A percentile compares a stretch with the other conserved stretches of the same genome.
Evolutionary conservation across 2,888 invertebrate species (phyloP).

Genomic region (Clivina fossor): DNA sequence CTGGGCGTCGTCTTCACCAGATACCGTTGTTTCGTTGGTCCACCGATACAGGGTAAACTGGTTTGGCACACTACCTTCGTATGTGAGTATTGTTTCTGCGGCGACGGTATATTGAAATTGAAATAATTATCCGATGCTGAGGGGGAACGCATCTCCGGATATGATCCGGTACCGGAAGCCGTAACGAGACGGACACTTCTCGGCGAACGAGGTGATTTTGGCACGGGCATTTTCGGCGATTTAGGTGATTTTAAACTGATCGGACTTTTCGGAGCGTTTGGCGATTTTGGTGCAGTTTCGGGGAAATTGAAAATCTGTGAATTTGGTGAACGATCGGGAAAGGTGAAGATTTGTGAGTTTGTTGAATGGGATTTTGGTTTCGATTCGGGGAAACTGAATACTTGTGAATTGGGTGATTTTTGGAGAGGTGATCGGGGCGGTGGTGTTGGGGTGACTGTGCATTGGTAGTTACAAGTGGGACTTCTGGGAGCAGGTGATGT

Average conservation of each 20-base stretch:
- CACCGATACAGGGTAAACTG: constrained; percentile 13
- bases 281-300: constrained; percentile 7
- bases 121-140: constrained; percentile 45
- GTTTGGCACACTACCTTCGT: constrained; percentile 24
- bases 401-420: constrained; percentile 16
- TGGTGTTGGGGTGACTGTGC: constrained; percentile 38
- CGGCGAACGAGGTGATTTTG: constrained; percentile 38
- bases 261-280: constrained; percentile 19
- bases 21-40: constrained; percentile 21
- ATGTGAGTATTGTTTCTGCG: constrained; percentile 44
- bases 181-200: constrained; percentile 36
- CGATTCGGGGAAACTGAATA: constrained; percentile 23
- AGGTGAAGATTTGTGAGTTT: constrained; percentile 1
- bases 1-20: constrained; percentile 27
- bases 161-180: constrained; percentile 29
- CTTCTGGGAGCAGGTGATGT: constrained; percentile 43
- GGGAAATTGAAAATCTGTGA: too few relatives aligned
- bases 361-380: constrained; percentile 19
- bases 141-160: constrained; percentile 23
- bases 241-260: constrained; percentile 27
- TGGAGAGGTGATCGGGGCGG: constrained; percentile 21
- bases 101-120: constrained; percentile 49
- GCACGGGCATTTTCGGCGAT: constrained; percentile 36
- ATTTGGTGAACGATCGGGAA: constrained; percentile 18
- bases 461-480: constrained; percentile 45